Evolutionary conservation across 2,113 vertebrate species (phyloP).

Genomic region (Hemicordylus capensis): DNA sequence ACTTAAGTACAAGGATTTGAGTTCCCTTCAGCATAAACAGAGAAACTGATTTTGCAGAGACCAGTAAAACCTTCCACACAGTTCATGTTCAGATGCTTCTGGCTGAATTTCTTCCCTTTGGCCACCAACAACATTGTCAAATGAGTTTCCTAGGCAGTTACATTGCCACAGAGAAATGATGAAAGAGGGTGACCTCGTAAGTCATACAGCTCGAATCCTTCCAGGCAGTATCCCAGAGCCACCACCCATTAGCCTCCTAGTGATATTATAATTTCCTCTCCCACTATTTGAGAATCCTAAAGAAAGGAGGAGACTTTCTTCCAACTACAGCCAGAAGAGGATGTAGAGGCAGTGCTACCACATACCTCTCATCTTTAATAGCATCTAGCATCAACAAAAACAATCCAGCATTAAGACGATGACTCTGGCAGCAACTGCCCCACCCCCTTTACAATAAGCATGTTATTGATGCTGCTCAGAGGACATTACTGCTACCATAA

Average conservation of each 20-base stretch:
- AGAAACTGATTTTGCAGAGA: not conserved
- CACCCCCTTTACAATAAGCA: not conserved
- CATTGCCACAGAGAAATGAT: not conserved
- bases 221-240: too few relatives aligned
- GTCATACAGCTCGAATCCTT: not conserved
- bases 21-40: not conserved
- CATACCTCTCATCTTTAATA: not conserved
- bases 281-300: not conserved
- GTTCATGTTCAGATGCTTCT: too few relatives aligned
- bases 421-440: not conserved
- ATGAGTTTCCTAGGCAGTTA: not conserved
- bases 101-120: not conserved
- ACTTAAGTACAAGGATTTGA: not conserved
- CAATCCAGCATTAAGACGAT: not conserved
- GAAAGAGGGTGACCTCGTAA: not conserved
- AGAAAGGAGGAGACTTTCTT: not conserved
- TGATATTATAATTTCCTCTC: not conserved
- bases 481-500: not conserved
- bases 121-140: not conserved
- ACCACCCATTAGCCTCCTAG: not conserved
- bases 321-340: not conserved
- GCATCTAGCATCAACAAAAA: not conserved
- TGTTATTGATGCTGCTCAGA: not conserved
- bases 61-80: too few relatives aligned
- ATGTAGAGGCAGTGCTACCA: not conserved